Base-by-base conservation (phyloP, 1,140 invertebrate genomes). In the Orius insidiosus region DNA sequence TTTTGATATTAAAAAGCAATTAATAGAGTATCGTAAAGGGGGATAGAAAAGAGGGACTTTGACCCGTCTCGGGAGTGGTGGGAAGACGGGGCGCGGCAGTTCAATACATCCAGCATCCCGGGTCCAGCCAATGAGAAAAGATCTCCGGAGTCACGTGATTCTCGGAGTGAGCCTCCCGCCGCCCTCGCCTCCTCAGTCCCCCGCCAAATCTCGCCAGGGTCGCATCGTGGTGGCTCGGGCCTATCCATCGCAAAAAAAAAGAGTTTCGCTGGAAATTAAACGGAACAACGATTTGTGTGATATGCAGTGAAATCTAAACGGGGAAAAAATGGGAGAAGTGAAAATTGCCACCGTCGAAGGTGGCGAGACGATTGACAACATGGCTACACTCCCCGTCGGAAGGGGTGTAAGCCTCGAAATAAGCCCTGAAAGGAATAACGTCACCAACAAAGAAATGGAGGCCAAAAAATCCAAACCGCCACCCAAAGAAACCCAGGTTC, bases 361-460 rank as follows among this genome's bases (percentile, higher is more conserved):
- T 24, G 71, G 81, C 55, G 52, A 49, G 39, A 16, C 44, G 24
- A 74, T 78, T 49, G 80, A 84, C 66, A 83, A 85, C 61, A 85
- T 82, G 73, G 81, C 82, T 54, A 86, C 82, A 6, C 69, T 86
- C 60, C 82, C 81, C 43, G 80, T 85, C 19, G 73, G 52, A 5
- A 68, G 40, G 74, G 55, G 48, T 8, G 39, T 45, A 30, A 41
- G 66, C 74, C 45, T 45, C 35, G 55, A 54, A 39, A 50, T 52
- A 35, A 78, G 74, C 52, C 75, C 76, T 33, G 79, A 82, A 60
- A 80, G 78, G 62, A 78, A 81, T 58, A 82, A 81, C 59, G 74
- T 74, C 33, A 74, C 79, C 52, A 83, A 83, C 68, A 85, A 85
- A 71, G 80, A 85, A 61, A 80, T 84, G 79, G 81, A 84, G 61